phyloP scores from a whole-genome alignment of 2,113 vertebrate genomes.

The Brachionichthys hirsutus region DNA sequence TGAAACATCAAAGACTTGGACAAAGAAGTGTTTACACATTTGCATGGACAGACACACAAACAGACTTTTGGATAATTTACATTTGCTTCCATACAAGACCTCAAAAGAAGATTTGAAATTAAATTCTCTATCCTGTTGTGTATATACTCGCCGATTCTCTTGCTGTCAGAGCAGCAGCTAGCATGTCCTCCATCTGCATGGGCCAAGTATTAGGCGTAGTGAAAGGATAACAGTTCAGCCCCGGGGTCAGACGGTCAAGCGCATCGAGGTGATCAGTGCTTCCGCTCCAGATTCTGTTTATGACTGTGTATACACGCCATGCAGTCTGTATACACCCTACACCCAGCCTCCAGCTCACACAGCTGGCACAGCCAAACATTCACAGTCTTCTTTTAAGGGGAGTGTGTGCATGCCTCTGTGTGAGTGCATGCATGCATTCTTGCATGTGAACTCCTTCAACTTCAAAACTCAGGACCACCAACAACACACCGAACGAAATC shows the following conservation, averaged over 20 bases:
- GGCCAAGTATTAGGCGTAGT: constrained; percentile 42
- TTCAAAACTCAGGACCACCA: constrained; percentile 9
- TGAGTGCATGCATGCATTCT: constrained; percentile 1
- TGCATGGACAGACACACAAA: constrained; percentile 47
- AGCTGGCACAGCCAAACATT: constrained; percentile 72
- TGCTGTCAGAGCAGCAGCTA: constrained; percentile 9
- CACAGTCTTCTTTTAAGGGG: constrained; percentile 37
- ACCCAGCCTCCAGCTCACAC: constrained; percentile 59
- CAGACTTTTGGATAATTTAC: constrained; percentile 52
- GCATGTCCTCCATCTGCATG: constrained; percentile 1
- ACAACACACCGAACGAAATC: constrained; percentile 15
- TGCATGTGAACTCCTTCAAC: constrained; percentile 20
- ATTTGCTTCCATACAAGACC: constrained; percentile 43
- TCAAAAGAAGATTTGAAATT: constrained; percentile 51
- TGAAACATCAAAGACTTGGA: constrained; percentile 65
- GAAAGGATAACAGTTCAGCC: constrained; percentile 50
- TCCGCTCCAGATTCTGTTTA: constrained; percentile 71
- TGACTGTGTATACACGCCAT: constrained; percentile 67
- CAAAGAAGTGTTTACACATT: constrained; percentile 50
- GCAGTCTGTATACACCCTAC: constrained; percentile 69
- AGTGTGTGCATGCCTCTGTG: constrained; percentile 1
- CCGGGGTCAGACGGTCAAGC: constrained; percentile 52
- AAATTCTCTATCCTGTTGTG: constrained; percentile 17
- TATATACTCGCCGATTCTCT: constrained; percentile 13
- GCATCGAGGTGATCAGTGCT: constrained; percentile 67